Conservation (phyloP, 2,888 invertebrate genomes). For the Tenthredo amoena region DNA sequence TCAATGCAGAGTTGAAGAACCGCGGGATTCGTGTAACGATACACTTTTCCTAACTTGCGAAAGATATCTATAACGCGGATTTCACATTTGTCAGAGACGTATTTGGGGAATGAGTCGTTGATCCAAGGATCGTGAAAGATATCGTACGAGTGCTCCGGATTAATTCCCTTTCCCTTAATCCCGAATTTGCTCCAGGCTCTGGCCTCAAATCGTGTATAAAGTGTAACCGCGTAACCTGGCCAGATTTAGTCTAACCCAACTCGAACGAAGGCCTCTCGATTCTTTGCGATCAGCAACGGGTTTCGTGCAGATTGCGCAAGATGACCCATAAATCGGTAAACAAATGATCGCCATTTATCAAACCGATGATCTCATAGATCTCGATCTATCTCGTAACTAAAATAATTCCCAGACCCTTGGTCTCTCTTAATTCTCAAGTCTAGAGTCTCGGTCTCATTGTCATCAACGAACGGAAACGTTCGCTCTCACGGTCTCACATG, state of each 20-base stretch:
- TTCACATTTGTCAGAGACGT: background rate
- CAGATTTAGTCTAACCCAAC: background rate
- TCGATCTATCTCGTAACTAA: conserved; percentile 17
- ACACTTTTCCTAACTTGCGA: background rate
- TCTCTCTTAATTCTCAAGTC: background rate
- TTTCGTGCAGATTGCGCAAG: conserved; percentile 29
- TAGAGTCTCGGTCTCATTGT: conserved; percentile 17
- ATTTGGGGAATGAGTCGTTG: background rate
- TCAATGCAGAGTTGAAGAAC: background rate
- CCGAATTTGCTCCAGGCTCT: background rate
- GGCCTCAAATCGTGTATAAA: background rate
- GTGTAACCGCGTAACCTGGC: background rate
- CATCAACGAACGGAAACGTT: conserved; percentile 50
- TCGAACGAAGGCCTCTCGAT: background rate
- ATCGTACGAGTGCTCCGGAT: background rate
- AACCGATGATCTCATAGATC: conserved; percentile 64
- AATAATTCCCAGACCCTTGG: conserved; percentile 6
- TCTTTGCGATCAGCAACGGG: background rate
- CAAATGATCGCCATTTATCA: conserved; percentile 75
- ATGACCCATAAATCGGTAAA: conserved; percentile 58
- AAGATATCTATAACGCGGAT: background rate
- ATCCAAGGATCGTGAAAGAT: background rate
- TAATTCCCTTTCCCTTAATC: conserved; percentile 18
- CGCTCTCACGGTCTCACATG: conserved; percentile 74
- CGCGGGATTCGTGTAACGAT: conserved; percentile 1